Percentiles rank a stretch among this genome's conserved stretches.
Conservation (phyloP, 2,888 invertebrate species). For the Volucella zonaria region DNA sequence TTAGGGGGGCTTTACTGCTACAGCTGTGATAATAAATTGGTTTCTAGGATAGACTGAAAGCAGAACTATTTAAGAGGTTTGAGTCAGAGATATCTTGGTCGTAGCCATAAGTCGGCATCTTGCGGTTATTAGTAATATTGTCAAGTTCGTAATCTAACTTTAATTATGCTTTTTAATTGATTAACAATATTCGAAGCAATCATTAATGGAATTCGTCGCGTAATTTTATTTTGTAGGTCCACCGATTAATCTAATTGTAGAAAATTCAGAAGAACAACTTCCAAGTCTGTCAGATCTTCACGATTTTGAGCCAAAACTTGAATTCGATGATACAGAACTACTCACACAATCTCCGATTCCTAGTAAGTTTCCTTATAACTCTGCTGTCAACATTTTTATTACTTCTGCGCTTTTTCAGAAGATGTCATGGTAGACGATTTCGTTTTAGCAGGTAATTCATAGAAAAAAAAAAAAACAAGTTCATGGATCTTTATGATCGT, state of each 20-base stretch:
- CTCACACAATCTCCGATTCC: constrained; percentile 87
- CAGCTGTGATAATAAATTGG: no score
- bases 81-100: no score
- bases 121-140: no score
- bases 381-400: constrained; percentile 68
- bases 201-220: no score
- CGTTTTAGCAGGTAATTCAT: constrained; percentile 79
- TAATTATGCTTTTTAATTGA: no score
- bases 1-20: no score
- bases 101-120: no score
- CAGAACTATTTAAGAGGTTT: no score
- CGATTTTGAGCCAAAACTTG: constrained; percentile 97
- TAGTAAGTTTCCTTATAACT: constrained; percentile 84
- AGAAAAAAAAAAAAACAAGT: neutral
- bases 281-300: constrained; percentile 95
- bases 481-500: neutral
- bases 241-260: constrained; percentile 81
- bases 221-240: constrained; percentile 77
- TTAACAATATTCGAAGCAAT: no score
- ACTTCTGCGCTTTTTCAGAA: constrained; percentile 76
- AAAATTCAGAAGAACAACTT: constrained; percentile 89
- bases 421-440: constrained; percentile 81
- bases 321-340: constrained; percentile 97
- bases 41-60: no score
- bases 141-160: no score